Conservation (phyloP, 2,113 vertebrate genomes). For the Callaeas wilsoni region DNA sequence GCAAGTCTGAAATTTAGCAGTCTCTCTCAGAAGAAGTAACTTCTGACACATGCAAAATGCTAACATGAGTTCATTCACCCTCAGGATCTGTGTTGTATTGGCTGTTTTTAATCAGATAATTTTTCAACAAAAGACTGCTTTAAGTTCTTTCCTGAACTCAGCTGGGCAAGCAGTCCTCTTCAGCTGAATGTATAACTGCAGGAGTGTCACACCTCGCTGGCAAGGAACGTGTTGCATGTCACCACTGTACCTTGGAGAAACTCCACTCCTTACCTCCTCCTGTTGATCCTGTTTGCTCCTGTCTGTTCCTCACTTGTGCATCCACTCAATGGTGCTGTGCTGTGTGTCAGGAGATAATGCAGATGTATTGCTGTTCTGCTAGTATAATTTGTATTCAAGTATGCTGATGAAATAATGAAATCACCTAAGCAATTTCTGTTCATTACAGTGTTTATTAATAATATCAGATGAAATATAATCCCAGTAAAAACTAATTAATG, state of each 20-base stretch:
- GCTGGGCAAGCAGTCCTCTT: conserved; percentile 51
- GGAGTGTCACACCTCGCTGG: conserved; percentile 16
- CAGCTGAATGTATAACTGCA: conserved; percentile 45
- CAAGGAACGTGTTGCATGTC: conserved; percentile 55
- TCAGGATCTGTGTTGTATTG: conserved; percentile 55
- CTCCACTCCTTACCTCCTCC: conserved; percentile 43
- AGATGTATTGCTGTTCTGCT: conserved; percentile 54
- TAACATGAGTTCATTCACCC: conserved; percentile 53
- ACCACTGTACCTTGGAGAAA: conserved; percentile 46
- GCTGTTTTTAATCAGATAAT: conserved; percentile 41
- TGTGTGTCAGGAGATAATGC: conserved; percentile 65
- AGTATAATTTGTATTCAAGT: conserved; percentile 51
- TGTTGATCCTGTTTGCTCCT: conserved; percentile 3
- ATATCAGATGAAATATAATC: conserved; percentile 30
- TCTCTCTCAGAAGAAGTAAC: conserved; percentile 54
- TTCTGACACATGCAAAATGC: conserved; percentile 56
- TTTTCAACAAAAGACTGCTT: conserved; percentile 54
- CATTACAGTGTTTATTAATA: conserved; percentile 57
- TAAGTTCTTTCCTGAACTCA: conserved; percentile 29
- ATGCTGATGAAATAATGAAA: conserved; percentile 58
- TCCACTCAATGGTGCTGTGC: conserved; percentile 65
- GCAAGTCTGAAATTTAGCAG: conserved; percentile 33
- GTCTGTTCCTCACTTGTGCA: conserved; percentile 15
- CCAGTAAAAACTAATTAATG: conserved; percentile 5
- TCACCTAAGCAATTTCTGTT: conserved; percentile 52